Conservation (phyloP, 2,113 vertebrate species). For the Sebastes schlegelii region DNA sequence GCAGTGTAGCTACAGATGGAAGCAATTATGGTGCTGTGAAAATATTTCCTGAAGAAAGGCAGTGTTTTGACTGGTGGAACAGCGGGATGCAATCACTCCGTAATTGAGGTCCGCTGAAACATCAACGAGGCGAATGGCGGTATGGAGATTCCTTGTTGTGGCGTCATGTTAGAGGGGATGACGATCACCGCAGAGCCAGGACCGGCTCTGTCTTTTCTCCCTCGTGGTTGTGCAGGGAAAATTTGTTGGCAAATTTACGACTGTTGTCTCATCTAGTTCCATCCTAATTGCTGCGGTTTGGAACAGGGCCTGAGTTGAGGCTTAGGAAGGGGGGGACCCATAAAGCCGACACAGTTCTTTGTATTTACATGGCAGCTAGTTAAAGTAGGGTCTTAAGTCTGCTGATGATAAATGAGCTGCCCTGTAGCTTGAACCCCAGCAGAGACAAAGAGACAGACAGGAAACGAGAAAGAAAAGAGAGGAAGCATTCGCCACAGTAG, state of each 20-base stretch:
- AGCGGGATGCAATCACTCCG: slow-evolving; percentile 79
- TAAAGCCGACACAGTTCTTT: slow-evolving; percentile 56
- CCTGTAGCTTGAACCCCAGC: slow-evolving; percentile 55
- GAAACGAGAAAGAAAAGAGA: slow-evolving; percentile 30
- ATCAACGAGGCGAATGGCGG: slow-evolving; percentile 57
- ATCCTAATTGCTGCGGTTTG: slow-evolving; percentile 63
- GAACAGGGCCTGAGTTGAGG: slow-evolving; percentile 44
- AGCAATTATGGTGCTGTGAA: slow-evolving; percentile 83
- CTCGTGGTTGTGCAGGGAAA: slow-evolving; percentile 37
- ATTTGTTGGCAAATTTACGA: slow-evolving; percentile 69
- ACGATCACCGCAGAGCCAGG: slow-evolving; percentile 31
- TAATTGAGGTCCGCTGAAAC: slow-evolving; percentile 80
- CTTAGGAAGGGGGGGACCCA: slow-evolving; percentile 13
- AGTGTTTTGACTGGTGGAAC: slow-evolving; percentile 80
- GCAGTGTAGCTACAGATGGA: slow-evolving; percentile 81
- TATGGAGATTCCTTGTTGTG: slow-evolving; percentile 56
- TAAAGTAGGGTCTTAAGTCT: slow-evolving; percentile 45
- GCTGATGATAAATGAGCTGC: slow-evolving; percentile 63
- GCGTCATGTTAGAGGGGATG: slow-evolving; percentile 46
- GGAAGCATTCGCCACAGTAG: slow-evolving; percentile 11
- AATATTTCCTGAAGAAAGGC: slow-evolving; percentile 83
- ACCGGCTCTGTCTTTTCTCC: slow-evolving; percentile 16
- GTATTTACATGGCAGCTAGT: slow-evolving; percentile 57
- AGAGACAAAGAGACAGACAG: slow-evolving; percentile 33
- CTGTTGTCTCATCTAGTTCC: slow-evolving; percentile 50